These are phyloP conservation scores for Paradisaea rubra DNA, from an alignment of 2,113 vertebrate species.

Conservation along the genomic window DNA sequence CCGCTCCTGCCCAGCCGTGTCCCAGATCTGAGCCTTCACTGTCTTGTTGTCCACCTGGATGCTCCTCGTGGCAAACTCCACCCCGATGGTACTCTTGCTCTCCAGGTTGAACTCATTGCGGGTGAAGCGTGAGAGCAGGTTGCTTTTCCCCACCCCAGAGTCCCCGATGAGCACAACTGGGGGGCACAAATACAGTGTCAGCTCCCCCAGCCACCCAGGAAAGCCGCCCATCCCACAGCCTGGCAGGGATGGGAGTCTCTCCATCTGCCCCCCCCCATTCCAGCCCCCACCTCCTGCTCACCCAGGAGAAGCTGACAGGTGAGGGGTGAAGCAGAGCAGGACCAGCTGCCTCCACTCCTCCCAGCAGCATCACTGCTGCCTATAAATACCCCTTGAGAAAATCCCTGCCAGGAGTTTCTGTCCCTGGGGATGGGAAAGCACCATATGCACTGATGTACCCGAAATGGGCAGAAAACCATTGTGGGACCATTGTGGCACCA, in stretches of 20 bases:
- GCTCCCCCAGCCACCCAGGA: background rate
- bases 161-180: constrained; percentile 85
- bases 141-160: constrained; percentile 85
- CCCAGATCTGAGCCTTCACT: constrained; percentile 87
- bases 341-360: background rate
- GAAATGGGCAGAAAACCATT: fast-evolving
- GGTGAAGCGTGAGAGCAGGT: constrained; percentile 85
- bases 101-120: constrained; percentile 86
- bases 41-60: constrained; percentile 84
- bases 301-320: background rate
- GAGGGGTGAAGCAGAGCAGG: background rate
- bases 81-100: constrained; percentile 86
- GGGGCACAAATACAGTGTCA: background rate
- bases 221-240: background rate
- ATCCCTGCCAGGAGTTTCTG: background rate
- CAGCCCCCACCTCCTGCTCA: background rate
- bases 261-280: too few species aligned
- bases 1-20: constrained; percentile 83
- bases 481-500: too few species aligned
- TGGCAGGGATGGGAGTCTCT: background rate
- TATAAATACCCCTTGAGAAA: background rate
- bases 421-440: fast-evolving
- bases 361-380: background rate
- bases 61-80: constrained; percentile 85
- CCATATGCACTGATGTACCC: fast-evolving